Base-by-base conservation (phyloP, 2,113 vertebrate species). In the Tauraco erythrolophus region DNA sequence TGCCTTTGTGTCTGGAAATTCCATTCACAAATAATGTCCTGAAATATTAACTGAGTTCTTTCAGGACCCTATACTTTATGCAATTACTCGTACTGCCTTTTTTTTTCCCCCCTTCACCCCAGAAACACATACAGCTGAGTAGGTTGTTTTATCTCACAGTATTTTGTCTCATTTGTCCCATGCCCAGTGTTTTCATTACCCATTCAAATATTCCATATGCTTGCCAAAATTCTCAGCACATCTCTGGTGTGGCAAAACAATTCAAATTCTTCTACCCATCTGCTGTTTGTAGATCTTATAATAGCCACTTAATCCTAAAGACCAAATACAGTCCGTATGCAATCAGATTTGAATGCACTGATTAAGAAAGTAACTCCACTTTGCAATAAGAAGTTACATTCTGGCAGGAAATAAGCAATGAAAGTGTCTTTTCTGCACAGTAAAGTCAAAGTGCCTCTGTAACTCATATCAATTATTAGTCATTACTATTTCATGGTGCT, bases 221-320 rank as follows among this genome's bases (percentile, higher is more conserved):
- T 94, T 94, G 87, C 65, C 86, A 95, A 89, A 96, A 92, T 58
- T 66, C 61, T 95, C 37, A 94, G 64, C 24, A 30, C 41, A 86
- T 70, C 24, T 50, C 50, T 77, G 37, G 9, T 56, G 90, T 21
- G 30, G 79, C 69, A 64, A 92, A 92, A 62, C 57, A 96, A 95
- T 94, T 87, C 35, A 88, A 92, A 85, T 76, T 95, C 56, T 80
- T 94, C n/a, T 51, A 37, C 35, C 24, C 43, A 81, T 76, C 79
- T 96, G 66, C 39, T 95, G 50, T 93, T 80, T 94, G 89, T 51
- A 95, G 27, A 69, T 91, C 53, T 92, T 87, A 37, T 75, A 85
- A 94, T 95, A 95, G 58, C 71, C 75, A 83, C n/a, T 92, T 91
- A 89, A 65, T 66, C 41, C 70, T 87, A 62, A 95, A 96, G 61